Base-by-base conservation (phyloP, 1,140 invertebrate species). In the Caenorhabditis tropicalis region DNA sequence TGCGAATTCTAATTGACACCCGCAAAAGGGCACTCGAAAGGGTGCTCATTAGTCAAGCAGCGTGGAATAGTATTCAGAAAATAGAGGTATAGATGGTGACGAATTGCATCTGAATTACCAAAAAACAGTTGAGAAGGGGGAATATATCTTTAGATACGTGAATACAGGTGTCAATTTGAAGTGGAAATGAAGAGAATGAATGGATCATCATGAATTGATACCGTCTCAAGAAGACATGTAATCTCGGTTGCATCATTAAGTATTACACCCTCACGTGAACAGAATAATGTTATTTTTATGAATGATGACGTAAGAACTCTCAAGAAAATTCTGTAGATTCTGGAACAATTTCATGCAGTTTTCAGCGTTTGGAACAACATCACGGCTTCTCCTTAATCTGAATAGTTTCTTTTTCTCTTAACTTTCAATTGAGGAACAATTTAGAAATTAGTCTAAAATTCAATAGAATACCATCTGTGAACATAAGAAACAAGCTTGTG, bases 1-100 rank as follows among this genome's bases (percentile, higher is more conserved):
- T 65, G 65, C 36, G 65, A 74, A 74, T 74, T 74, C 65, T 74
- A 74, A 74, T 74, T 74, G 65, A 74, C 65, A 74, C 65, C 65
- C 65, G 65, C 65, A 74, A 74, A 74, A 74, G 36, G 36, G 65
- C 36, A 74, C 65, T 74, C 36, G 36, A 74, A 74, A 29, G 39
- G 39, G 36, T 74, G 65, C 65, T 74, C 65, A 74, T 74, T 74
- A 74, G 27, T 74, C 65, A 74, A 43, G 65, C 65, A 74, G 53
- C 24, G 53, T 10, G 36, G 15, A 74, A 74, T 74, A 74, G n/a
- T 43, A 74, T 43, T 21, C 7, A 43, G 29, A 74, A 24, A 15
- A 3, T 1, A n/a, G 65, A 74, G 65, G 33, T 33, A 33, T 12
- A 7, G n/a, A 39, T 9, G 24, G 15, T 70, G 36, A 74, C 65